These are phyloP conservation scores for Andrena bicolor DNA, from an alignment of 2,888 invertebrate species.

Conservation along the genomic window DNA sequence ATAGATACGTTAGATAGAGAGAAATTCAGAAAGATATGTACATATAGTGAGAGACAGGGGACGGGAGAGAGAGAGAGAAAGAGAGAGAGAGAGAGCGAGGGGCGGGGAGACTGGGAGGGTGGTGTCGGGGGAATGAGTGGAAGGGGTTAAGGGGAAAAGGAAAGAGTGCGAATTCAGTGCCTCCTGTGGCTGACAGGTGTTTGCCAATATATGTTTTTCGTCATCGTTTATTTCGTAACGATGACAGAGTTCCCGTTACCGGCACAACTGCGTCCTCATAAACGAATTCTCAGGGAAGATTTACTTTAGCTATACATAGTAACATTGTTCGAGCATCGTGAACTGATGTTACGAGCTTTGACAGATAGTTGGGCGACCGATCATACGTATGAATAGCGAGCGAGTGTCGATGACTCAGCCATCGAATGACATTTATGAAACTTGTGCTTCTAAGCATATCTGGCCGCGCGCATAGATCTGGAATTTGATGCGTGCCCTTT, in stretches of 20 bases:
- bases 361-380: constrained; percentile 24
- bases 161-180: constrained; percentile 21
- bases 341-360: background rate
- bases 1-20: constrained; percentile 1
- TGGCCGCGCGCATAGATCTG: background rate
- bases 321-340: background rate
- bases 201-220: constrained; percentile 56
- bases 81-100: background rate
- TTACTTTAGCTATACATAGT: background rate
- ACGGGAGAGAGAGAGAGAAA: background rate
- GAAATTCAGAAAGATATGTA: constrained; percentile 8
- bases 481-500: background rate
- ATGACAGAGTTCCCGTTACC: constrained; percentile 40
- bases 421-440: constrained; percentile 17
- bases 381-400: constrained; percentile 8
- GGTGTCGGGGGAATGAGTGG: background rate
- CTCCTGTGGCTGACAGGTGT: constrained; percentile 70
- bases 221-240: constrained; percentile 59
- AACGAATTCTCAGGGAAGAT: constrained; percentile 1
- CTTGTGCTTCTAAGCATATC: constrained; percentile 42
- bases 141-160: constrained; percentile 1
- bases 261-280: background rate
- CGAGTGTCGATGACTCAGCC: constrained; percentile 51
- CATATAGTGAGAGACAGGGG: background rate
- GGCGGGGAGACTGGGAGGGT: background rate